Conservation (phyloP, 35 echinoderm and acorn worm species). For the Heliocidaris tuberculata region DNA sequence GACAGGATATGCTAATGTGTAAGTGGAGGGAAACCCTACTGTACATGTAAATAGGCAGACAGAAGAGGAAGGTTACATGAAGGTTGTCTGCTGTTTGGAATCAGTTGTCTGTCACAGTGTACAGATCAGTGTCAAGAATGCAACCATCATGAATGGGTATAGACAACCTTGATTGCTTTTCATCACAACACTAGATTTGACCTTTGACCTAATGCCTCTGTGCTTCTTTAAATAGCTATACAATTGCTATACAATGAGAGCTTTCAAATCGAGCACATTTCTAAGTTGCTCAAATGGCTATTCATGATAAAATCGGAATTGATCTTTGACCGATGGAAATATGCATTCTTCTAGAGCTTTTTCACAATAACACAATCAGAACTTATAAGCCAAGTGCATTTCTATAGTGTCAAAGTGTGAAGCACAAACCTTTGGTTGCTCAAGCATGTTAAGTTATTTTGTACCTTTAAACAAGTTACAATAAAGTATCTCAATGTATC, state of each 20-base stretch:
- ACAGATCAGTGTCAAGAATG: neutral
- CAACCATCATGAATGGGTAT: neutral
- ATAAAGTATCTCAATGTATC: neutral
- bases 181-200: neutral
- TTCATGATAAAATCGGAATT: neutral
- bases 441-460: neutral
- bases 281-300: neutral
- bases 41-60: neutral
- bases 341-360: too few species aligned
- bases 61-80: neutral
- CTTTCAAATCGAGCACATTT: neutral
- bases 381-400: neutral
- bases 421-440: neutral
- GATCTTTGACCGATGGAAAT: neutral
- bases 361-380: neutral
- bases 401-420: neutral
- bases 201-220: neutral
- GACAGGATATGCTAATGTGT: neutral
- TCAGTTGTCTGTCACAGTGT: neutral
- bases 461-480: neutral
- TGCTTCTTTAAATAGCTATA: neutral
- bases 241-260: neutral
- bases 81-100: neutral
- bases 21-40: neutral
- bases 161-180: conserved; percentile 10